phyloP scores from a whole-genome alignment of 1,140 invertebrate species.

The Stegodyphus dumicola region DNA sequence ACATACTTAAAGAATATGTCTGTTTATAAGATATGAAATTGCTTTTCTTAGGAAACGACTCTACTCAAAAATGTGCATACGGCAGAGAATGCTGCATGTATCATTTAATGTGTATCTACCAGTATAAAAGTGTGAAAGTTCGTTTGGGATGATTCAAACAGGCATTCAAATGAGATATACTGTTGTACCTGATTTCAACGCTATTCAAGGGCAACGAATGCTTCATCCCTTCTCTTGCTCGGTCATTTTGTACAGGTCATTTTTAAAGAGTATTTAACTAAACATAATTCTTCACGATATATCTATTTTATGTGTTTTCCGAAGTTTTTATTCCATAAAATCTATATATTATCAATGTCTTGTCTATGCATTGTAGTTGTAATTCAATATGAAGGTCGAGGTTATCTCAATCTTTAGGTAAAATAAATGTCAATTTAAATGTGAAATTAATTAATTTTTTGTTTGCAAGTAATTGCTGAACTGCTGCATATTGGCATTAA shows the following conservation, averaged over 20 bases:
- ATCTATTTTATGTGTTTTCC: conserved; percentile 60
- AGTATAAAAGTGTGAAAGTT: background rate
- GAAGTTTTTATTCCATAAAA: conserved; percentile 52
- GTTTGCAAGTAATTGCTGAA: no score
- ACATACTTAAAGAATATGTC: background rate
- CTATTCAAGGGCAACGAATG: conserved; percentile 34
- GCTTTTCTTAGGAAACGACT: background rate
- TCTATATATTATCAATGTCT: conserved; percentile 46
- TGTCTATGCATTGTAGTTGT: conserved; percentile 13
- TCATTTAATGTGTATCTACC: background rate
- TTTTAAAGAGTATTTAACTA: conserved; percentile 54
- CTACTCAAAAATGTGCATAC: background rate
- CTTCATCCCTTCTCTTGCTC: conserved; percentile 18
- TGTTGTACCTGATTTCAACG: conserved; percentile 37
- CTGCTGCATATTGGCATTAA: background rate
- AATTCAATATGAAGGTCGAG: background rate
- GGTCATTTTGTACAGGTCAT: conserved; percentile 47
- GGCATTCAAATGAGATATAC: conserved; percentile 4
- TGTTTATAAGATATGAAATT: background rate
- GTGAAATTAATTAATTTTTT: no score
- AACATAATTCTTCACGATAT: conserved; percentile 34
- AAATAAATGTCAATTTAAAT: background rate
- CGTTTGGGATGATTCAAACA: background rate
- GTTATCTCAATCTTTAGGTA: background rate
- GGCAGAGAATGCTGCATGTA: background rate